phyloP scores from a whole-genome alignment of 2,888 invertebrate genomes.

The Stenurella melanura region DNA sequence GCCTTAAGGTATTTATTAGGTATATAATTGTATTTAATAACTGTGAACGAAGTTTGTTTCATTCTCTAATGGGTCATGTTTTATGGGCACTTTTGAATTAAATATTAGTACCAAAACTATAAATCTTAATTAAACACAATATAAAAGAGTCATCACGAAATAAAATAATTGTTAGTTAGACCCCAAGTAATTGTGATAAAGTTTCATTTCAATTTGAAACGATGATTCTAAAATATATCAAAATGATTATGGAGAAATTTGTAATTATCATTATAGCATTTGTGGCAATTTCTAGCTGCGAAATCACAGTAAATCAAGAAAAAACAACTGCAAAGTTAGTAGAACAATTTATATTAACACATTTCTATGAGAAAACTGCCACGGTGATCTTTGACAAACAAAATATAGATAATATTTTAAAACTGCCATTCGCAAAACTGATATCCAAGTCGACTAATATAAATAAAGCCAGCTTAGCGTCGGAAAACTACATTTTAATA shows the following conservation, averaged over 20 bases:
- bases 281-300: background rate
- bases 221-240: background rate
- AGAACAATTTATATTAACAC: background rate
- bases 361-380: background rate
- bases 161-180: background rate
- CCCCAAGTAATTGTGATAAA: background rate
- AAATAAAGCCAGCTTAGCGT: background rate
- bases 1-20: too few species aligned
- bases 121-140: background rate
- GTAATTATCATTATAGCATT: background rate
- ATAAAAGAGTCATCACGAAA: background rate
- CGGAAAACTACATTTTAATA: conserved; percentile 12
- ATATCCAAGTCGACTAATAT: background rate
- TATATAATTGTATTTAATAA: too few species aligned
- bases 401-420: background rate
- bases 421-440: background rate
- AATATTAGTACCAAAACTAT: background rate
- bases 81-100: background rate
- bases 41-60: too few species aligned
- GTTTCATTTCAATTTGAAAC: background rate
- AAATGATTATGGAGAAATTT: background rate
- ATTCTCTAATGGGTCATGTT: too few species aligned
- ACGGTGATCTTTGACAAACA: background rate
- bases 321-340: background rate
- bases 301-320: background rate